Evolutionary conservation across 2,113 vertebrate species (phyloP).

Genomic region (Caloenas nicobarica): DNA sequence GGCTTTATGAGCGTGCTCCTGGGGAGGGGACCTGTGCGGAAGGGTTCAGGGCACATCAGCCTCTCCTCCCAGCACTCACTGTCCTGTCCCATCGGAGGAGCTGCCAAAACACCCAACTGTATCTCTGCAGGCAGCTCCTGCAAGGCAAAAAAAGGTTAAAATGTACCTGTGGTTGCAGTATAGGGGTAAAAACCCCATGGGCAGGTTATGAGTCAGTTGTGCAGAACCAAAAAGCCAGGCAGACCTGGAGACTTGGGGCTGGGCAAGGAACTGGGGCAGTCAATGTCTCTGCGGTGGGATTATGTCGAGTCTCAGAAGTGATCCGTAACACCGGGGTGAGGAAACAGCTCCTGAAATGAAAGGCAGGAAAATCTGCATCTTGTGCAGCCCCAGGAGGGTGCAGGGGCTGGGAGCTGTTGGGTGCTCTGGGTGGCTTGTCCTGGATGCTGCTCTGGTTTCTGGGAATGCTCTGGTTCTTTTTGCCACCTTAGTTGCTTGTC

Average conservation of each 20-base stretch:
- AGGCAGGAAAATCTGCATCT: not conserved
- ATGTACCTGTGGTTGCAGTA: not conserved
- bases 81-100: not conserved
- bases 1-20: not conserved
- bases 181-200: too few relatives aligned
- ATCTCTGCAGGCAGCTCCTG: not conserved
- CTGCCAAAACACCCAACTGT: not conserved
- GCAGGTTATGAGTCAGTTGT: not conserved
- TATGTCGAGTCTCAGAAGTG: not conserved
- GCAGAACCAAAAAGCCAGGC: not conserved
- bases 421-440: not conserved
- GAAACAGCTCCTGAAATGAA: not conserved
- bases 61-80: accelerated
- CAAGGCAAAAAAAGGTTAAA: not conserved
- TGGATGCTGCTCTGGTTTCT: not conserved
- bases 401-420: not conserved
- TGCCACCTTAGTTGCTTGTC: not conserved
- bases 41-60: not conserved
- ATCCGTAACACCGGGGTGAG: not conserved
- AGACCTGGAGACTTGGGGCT: not conserved
- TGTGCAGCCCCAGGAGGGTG: accelerated
- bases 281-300: not conserved
- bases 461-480: not conserved
- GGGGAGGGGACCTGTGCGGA: not conserved
- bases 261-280: not conserved